Conservation (phyloP, 2,888 invertebrate genomes). For the Drosophila melanosoma region DNA sequence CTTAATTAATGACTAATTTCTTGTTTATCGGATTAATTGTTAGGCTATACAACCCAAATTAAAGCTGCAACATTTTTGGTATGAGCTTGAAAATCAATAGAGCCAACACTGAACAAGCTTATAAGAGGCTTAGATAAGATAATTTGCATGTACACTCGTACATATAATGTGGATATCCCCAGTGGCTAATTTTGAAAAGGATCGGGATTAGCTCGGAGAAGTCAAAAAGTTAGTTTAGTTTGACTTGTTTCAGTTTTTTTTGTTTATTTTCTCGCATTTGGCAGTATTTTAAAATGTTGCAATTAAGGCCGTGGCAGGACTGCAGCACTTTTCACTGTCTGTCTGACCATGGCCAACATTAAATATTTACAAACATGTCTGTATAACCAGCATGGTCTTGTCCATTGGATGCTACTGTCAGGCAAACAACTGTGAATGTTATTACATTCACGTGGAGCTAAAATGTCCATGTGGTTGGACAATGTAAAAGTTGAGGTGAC, state of each 20-base stretch:
- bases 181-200: conserved; percentile 6
- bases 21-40: background rate
- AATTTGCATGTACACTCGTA: background rate
- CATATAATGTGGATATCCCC: background rate
- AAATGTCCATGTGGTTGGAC: background rate
- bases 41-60: background rate
- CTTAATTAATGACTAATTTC: background rate
- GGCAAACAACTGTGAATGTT: conserved; percentile 8
- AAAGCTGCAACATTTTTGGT: background rate
- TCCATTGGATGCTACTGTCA: background rate
- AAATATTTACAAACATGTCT: conserved; percentile 32
- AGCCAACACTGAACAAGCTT: background rate
- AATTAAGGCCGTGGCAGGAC: conserved; percentile 24
- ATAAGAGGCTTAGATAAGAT: background rate
- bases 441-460: conserved; percentile 2
- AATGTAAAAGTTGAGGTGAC: background rate
- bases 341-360: conserved; percentile 14
- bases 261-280: background rate
- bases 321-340: conserved; percentile 16
- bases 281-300: conserved; percentile 19
- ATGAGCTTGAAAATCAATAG: conserved; percentile 8
- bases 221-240: background rate
- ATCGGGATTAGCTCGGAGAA: background rate
- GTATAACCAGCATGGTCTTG: background rate
- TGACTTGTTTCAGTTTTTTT: conserved; percentile 2